A percentile compares a stretch with the other conserved stretches of the same genome.
Evolutionary conservation across 1,140 invertebrate genomes (phyloP).

Genomic region (Heterodera schachtii): DNA sequence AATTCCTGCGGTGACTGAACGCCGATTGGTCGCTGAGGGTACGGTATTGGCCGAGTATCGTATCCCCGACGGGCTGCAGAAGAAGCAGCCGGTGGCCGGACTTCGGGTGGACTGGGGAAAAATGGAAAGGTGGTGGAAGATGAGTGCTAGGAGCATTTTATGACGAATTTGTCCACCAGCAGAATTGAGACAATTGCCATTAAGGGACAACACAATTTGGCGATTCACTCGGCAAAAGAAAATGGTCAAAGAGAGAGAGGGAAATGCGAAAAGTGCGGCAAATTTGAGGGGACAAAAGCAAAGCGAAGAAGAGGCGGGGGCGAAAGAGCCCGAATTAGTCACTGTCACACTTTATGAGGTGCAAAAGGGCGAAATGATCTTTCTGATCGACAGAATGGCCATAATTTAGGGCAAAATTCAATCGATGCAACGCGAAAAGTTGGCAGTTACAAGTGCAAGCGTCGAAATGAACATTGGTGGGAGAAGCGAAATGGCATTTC

Average conservation of each 20-base stretch:
- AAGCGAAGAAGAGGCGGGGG: background rate
- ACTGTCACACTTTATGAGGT: slow-evolving; percentile 8
- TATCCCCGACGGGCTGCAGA: slow-evolving; percentile 53
- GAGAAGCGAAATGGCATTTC: background rate
- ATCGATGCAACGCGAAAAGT: slow-evolving; percentile 56
- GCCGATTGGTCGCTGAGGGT: slow-evolving; percentile 56
- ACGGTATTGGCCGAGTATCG: slow-evolving; percentile 62
- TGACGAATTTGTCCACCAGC: background rate
- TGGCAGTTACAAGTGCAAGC: slow-evolving; percentile 51
- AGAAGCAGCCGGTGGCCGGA: slow-evolving; percentile 61
- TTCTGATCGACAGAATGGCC: too few relatives aligned
- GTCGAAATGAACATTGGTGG: slow-evolving; percentile 55
- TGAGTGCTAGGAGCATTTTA: background rate
- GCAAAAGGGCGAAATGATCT: background rate
- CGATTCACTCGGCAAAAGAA: slow-evolving; percentile 15
- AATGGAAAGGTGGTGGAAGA: slow-evolving; percentile 44
- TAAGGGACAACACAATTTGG: slow-evolving; percentile 16
- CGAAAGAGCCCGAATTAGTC: background rate
- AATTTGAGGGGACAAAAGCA: background rate
- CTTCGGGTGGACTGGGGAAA: slow-evolving; percentile 58
- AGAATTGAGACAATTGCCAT: background rate
- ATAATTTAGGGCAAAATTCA: slow-evolving; percentile 58
- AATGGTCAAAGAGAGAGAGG: background rate
- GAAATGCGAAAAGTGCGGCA: background rate
- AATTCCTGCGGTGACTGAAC: slow-evolving; percentile 35